phyloP scores from a whole-genome alignment of 2,888 invertebrate species.

The Macrosiphum euphorbiae region DNA sequence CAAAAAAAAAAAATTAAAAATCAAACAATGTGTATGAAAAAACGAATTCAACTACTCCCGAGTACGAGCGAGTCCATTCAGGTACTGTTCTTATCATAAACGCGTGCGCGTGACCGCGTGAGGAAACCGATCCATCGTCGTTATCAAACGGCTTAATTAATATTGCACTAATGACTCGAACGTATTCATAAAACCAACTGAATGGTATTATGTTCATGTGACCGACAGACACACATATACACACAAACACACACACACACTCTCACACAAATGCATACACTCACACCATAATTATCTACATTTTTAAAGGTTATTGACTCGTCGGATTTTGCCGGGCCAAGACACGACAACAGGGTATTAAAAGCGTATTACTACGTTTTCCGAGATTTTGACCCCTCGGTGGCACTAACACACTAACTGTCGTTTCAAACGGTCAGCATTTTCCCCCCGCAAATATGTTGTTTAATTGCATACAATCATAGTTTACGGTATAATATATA shows the following conservation, averaged over 20 bases:
- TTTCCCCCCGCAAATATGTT: background rate
- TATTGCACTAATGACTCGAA: background rate
- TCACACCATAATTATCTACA: conserved; percentile 7
- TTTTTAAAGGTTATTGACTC: conserved; percentile 53
- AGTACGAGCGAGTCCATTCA: background rate
- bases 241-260: no score
- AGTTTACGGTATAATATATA: background rate
- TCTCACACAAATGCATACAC: background rate
- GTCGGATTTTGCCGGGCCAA: background rate
- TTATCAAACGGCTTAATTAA: conserved; percentile 49
- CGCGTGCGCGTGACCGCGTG: background rate
- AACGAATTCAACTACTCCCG: background rate
- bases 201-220: conserved; percentile 2
- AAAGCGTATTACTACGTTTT: background rate
- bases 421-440: background rate
- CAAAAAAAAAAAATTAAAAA: background rate
- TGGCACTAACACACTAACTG: background rate
- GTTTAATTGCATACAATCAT: background rate
- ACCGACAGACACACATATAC: background rate
- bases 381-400: background rate
- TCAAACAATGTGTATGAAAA: background rate
- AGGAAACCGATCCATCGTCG: background rate
- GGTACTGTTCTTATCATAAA: background rate
- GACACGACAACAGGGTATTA: conserved; percentile 11
- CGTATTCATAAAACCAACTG: conserved; percentile 4